Evolutionary conservation across 2,113 vertebrate genomes (phyloP), one percentile per base, ranked within the genome.

Genomic region (Coryphaenoides rupestris): DNA sequence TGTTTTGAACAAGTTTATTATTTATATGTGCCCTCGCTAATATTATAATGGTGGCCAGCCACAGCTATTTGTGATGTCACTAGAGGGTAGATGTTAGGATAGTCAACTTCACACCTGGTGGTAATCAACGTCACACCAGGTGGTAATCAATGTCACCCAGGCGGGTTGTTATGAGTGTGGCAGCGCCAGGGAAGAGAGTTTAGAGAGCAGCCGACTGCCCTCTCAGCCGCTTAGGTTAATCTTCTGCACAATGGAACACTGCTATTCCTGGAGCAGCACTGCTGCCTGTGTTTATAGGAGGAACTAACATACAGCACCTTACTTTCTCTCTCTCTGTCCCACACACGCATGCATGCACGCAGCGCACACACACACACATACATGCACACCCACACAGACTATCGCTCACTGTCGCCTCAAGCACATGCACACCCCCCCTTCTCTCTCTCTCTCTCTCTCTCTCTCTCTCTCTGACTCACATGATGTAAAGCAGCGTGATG

Each of bases 381-480:
- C 19, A 21, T 12, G 40, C 28, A 45, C 26, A 60, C 26, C 40
- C 24, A 21, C 5, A 55, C 54, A 12, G 13, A 55, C 19, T 59
- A 62, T 63, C 21, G 19, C 19, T 62, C 58, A 75, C 66, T 77
- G 79, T 78, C 2, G 5, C 22, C 7, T 13, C 21, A 12, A 19
- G 5, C 53, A 21, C 54, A 21, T 21, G 12, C 54, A 21, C 54
- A 21, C 54, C 2, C 7, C 52, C 1, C 12, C 17, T 21, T 19
- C 15, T n/a, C n/a, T 54, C 52, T 19, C 52, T 54, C 17, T 54
- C 17, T 54, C 49, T 50, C 15, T 50, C 49, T 50, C 49, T 3
- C 16, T n/a, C 16, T 19, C 10, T 19, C 10, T 52, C 49, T n/a
- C 2, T 52, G 33, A 6, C 33, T 40, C 33, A 40, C 5, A 40